Evolutionary conservation across 2,797 vertebrate species (phyloP).

Genomic region (Pseudomugil gertrudae): DNA sequence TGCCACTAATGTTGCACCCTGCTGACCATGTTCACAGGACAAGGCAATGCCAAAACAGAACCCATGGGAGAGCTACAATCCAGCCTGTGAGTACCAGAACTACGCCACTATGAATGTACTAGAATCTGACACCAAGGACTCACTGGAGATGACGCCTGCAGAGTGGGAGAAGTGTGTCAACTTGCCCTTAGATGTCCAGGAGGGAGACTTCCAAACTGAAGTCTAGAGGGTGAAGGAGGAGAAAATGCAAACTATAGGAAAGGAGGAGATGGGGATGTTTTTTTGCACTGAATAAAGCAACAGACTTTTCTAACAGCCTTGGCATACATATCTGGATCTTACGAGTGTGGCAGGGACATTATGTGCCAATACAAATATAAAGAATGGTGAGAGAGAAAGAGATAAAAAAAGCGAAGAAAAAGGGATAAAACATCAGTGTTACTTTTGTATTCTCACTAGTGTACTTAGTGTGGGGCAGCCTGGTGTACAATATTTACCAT

Average conservation of each 20-base stretch:
- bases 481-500: conserved; percentile 99
- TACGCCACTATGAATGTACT: conserved; percentile 99
- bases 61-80: conserved; percentile 99
- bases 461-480: conserved; percentile 92
- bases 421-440: conserved; percentile 86
- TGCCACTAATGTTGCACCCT: conserved; percentile 65
- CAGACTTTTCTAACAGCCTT: conserved; percentile 93
- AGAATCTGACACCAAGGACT: conserved; percentile 94
- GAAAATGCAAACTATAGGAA: conserved; percentile 71
- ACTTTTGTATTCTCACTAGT: conserved; percentile 93
- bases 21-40: conserved; percentile 86
- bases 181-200: conserved; percentile 97
- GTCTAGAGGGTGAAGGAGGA: conserved; percentile 83
- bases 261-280: conserved; percentile 80
- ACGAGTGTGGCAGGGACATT: conserved; percentile 90
- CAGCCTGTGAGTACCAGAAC: conserved; percentile 97
- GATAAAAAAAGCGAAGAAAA: conserved; percentile 66
- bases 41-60: conserved; percentile 94
- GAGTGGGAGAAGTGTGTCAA: conserved; percentile 99
- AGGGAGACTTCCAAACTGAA: conserved; percentile 99
- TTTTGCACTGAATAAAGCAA: conserved; percentile 93
- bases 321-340: conserved; percentile 90
- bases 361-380: conserved; percentile 88
- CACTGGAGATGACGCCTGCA: conserved; percentile 96
- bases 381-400: conserved; percentile 70